Base-by-base conservation (phyloP, 2,888 invertebrate species). In the Adelognathus sp. region DNA sequence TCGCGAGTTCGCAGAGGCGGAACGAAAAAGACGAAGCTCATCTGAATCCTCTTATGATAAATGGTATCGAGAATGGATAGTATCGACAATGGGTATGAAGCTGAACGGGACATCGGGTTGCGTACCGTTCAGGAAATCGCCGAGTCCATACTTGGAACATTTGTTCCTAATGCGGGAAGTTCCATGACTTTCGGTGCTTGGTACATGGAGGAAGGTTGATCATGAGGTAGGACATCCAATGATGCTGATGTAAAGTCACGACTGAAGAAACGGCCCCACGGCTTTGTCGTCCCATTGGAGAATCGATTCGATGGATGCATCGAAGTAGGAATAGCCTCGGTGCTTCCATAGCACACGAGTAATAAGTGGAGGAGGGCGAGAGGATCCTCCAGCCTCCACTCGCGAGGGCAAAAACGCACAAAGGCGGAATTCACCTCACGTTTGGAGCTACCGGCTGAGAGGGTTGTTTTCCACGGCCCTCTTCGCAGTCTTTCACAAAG, bases 251-350 rank as follows among this genome's bases (percentile, higher is more conserved):
- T n/a, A n/a, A n/a, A n/a, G n/a, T n/a, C n/a, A n/a, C n/a, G n/a
- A n/a, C n/a, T n/a, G n/a, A n/a, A 21, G 18, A 70, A 64, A 64
- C 24, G 21, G 41, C 63, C 44, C 11, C 56, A 63, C 56, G 61
- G 16, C 29, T 11, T 31, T 11, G 46, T 31, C 18, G 33, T 54
- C 61, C 29, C 29, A 24, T 24, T 18, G 60, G 52, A 60, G 52
- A 54, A 76, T 60, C 61, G 76, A 76, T 76, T 76, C 60, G 60
- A 71, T 71, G 71, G 66, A 76, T 71, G 44, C 76, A 58, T 52
- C 29, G 52, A 71, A 54, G 41, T 31, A 60, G 63, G n/a, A 24
- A 29, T 41, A 54, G 67, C 54, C 27, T 56, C n/a, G 24, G 33
- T 29, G n/a, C 52, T 7, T 41, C 44, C 41, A 50, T 41, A 54